A percentile compares a stretch with the other conserved stretches of the same genome.
These are phyloP conservation scores for Anser brachyrhynchus DNA, from an alignment of 2,113 vertebrate species.

Conservation along the genomic window DNA sequence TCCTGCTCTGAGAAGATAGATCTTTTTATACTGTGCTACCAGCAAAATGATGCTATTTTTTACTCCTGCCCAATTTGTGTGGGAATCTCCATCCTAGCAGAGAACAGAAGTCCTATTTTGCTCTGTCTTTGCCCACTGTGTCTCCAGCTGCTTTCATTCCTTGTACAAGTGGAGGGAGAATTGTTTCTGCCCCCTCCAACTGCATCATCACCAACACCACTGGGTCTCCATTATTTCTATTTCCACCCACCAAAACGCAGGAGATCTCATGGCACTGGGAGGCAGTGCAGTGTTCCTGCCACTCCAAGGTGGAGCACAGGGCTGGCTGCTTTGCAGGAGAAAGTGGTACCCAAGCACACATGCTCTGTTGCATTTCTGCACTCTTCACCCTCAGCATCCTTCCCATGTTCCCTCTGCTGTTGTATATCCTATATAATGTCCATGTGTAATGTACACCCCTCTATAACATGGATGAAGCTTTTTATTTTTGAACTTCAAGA, in stretches of 20 bases:
- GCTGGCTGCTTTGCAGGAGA: background rate
- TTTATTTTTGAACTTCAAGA: background rate
- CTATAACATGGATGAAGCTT: background rate
- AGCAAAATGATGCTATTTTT: background rate
- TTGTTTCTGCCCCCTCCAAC: accelerated
- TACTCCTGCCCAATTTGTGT: background rate
- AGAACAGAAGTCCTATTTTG: background rate
- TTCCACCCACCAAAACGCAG: background rate
- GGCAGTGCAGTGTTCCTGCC: background rate
- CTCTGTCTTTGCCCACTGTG: background rate
- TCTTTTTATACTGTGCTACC: background rate
- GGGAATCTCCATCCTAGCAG: background rate
- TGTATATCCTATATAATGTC: background rate
- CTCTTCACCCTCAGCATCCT: background rate
- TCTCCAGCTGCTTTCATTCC: constrained; percentile 13
- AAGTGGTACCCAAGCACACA: background rate
- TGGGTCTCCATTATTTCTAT: background rate
- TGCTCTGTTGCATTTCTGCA: background rate
- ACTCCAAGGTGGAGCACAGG: background rate
- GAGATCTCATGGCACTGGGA: no score
- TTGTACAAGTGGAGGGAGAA: background rate
- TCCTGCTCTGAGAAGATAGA: background rate
- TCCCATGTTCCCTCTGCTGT: background rate
- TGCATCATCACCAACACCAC: background rate
- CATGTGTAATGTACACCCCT: background rate